A percentile compares a stretch with the other conserved stretches of the same genome.
Evolutionary conservation across 2,888 invertebrate genomes (phyloP).

Genomic region (Scaptodrosophila latifasciaeformis): DNA sequence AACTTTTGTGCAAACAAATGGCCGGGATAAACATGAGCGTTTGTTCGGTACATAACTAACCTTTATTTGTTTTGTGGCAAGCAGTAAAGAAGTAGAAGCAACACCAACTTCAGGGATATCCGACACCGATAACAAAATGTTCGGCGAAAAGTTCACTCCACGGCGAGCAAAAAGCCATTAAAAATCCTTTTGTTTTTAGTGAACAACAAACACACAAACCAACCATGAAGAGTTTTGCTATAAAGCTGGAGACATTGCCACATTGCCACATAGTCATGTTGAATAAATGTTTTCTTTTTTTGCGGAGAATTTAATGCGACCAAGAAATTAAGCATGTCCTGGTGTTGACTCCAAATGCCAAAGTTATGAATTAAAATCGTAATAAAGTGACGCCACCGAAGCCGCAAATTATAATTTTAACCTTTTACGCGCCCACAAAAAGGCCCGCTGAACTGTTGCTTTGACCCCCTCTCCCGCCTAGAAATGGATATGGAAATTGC

Average conservation of each 20-base stretch:
- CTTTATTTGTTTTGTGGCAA: constrained; percentile 63
- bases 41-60: constrained; percentile 45
- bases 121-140: constrained; percentile 53
- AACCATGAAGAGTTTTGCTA: neutral
- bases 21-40: constrained; percentile 26
- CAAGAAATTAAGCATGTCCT: constrained; percentile 69
- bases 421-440: constrained; percentile 44
- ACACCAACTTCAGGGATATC: constrained; percentile 61
- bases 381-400: constrained; percentile 57
- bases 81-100: too few species aligned
- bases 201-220: neutral
- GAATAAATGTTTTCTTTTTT: constrained; percentile 64
- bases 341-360: constrained; percentile 67
- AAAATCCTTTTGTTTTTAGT: constrained; percentile 55
- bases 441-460: constrained; percentile 33
- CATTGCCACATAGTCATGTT: constrained; percentile 45
- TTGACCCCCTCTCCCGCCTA: constrained; percentile 10
- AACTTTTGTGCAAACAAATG: neutral
- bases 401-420: constrained; percentile 65
- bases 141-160: constrained; percentile 2
- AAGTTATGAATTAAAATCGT: constrained; percentile 50
- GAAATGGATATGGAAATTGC: constrained; percentile 3
- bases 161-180: constrained; percentile 48
- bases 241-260: neutral
- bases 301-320: constrained; percentile 40